phyloP scores from a whole-genome alignment of 2,888 invertebrate genomes.

The Rotaria sp. region DNA sequence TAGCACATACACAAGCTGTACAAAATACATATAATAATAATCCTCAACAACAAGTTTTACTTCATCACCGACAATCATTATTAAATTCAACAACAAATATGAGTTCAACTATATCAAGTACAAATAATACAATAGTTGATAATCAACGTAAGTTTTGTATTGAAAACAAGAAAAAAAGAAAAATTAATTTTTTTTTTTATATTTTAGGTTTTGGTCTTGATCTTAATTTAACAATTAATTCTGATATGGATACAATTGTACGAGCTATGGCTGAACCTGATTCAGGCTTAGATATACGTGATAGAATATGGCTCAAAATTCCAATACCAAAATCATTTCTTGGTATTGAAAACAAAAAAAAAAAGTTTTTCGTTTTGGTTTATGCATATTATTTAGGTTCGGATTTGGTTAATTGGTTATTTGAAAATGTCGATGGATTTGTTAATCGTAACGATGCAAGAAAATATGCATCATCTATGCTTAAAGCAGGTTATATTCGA shows the following conservation, averaged over 20 bases:
- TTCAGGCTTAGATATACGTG: slow-evolving; percentile 88
- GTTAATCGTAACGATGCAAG: slow-evolving; percentile 84
- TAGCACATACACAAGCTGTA: slow-evolving; percentile 91
- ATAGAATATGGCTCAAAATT: slow-evolving; percentile 97
- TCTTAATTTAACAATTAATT: slow-evolving; percentile 67
- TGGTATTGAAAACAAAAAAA: slow-evolving; percentile 35
- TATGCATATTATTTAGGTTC: slow-evolving; percentile 52
- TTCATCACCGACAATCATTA: background rate
- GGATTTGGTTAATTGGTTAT: slow-evolving; percentile 94
- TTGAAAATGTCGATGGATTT: slow-evolving; percentile 86
- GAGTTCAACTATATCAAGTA: slow-evolving; percentile 34
- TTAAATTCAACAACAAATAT: slow-evolving; percentile 35
- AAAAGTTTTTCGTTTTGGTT: background rate
- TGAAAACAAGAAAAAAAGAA: no score
- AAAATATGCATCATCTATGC: slow-evolving; percentile 88
- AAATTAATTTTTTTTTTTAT: no score
- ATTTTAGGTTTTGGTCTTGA: slow-evolving; percentile 28
- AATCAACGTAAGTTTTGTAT: background rate
- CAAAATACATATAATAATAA: slow-evolving; percentile 16
- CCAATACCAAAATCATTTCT: slow-evolving; percentile 97
- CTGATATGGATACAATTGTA: slow-evolving; percentile 79
- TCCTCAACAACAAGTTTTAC: slow-evolving; percentile 11
- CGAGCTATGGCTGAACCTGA: slow-evolving; percentile 90
- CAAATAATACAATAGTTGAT: slow-evolving; percentile 26
- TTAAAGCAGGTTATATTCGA: slow-evolving; percentile 82